These are phyloP conservation scores for Bhutanitis thaidina DNA, from an alignment of 2,888 invertebrate genomes.

Conservation along the genomic window DNA sequence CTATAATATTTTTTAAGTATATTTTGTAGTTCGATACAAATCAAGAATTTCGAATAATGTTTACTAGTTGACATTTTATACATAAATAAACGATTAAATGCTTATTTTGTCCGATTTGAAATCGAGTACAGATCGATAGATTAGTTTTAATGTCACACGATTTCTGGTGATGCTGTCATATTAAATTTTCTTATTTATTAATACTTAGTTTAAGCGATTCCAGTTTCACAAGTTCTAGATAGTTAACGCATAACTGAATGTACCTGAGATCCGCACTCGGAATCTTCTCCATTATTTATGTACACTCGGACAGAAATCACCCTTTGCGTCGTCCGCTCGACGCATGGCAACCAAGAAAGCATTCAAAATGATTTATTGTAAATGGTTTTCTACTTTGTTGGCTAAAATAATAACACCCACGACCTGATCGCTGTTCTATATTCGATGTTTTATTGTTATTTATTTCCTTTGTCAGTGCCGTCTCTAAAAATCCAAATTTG, in stretches of 20 bases:
- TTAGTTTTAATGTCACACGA: conserved; percentile 13
- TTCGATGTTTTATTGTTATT: conserved; percentile 69
- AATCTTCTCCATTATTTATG: conserved; percentile 78
- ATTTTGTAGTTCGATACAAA: not conserved
- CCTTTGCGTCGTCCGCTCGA: conserved; percentile 75
- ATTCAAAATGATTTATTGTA: conserved; percentile 80
- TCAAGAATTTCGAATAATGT: not conserved
- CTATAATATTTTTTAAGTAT: no score
- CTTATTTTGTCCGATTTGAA: conserved; percentile 16
- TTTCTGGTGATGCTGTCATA: not conserved
- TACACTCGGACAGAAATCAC: conserved; percentile 77
- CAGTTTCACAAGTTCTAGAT: conserved; percentile 30
- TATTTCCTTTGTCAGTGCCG: conserved; percentile 56
- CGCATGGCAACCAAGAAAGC: conserved; percentile 76
- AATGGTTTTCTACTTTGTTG: conserved; percentile 80
- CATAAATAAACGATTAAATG: conserved; percentile 23
- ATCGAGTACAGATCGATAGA: conserved; percentile 18
- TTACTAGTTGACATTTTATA: not conserved
- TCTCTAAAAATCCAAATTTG: conserved; percentile 55
- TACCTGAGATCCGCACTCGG: conserved; percentile 72
- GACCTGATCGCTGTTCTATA: conserved; percentile 70
- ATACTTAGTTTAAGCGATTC: conserved; percentile 25
- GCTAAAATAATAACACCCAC: conserved; percentile 76
- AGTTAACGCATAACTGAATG: conserved; percentile 44
- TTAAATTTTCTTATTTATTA: not conserved